These are phyloP conservation scores for Campylomormyrus numenius DNA, from an alignment of 2,113 vertebrate genomes.

Conservation along the genomic window DNA sequence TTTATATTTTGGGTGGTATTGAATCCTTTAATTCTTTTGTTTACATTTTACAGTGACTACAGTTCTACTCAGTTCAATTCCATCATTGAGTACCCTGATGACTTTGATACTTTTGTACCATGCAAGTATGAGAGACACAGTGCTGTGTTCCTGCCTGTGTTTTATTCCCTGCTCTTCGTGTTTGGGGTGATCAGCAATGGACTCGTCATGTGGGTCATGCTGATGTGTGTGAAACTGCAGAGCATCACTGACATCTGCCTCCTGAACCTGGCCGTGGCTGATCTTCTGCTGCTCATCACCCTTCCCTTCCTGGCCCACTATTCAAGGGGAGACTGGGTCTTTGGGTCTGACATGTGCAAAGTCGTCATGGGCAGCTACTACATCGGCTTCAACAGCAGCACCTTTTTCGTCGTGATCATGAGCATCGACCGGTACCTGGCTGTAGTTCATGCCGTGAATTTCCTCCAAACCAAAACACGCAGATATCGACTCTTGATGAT, in stretches of 20 bases:
- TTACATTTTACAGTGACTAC: neutral
- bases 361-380: conserved; percentile 68
- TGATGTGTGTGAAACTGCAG: conserved; percentile 60
- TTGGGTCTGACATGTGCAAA: conserved; percentile 70
- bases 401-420: conserved; percentile 77
- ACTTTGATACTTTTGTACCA: neutral
- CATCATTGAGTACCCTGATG: neutral
- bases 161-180: neutral
- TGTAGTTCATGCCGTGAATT: conserved; percentile 65
- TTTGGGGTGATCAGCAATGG: conserved; percentile 58
- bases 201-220: conserved; percentile 71
- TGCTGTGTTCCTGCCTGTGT: neutral
- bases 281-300: conserved; percentile 72
- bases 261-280: conserved; percentile 78
- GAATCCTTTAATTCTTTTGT: neutral
- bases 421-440: conserved; percentile 73
- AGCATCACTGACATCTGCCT: conserved; percentile 83
- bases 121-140: neutral
- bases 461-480: conserved; percentile 61
- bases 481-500: conserved; percentile 60
- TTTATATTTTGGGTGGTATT: neutral
- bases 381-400: conserved; percentile 75
- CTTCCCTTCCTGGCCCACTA: conserved; percentile 72
- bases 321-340: conserved; percentile 65
- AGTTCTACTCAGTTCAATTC: neutral